Evolutionary conservation across 2,888 invertebrate genomes (phyloP).

Genomic region (Mactromeris polynyma): DNA sequence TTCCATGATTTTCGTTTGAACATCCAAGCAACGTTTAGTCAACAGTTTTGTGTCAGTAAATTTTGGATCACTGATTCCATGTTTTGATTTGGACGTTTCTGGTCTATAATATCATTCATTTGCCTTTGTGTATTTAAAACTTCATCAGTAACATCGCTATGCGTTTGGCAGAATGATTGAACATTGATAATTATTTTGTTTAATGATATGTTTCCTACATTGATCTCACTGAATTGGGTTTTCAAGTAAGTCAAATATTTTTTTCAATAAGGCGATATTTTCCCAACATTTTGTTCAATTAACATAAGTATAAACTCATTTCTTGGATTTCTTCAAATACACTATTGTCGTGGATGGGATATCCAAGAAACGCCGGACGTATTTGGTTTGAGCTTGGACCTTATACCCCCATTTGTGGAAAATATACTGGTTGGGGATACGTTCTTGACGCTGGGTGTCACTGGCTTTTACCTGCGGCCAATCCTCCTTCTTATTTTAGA

Average conservation of each 20-base stretch:
- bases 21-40: not conserved
- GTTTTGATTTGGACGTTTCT: not conserved
- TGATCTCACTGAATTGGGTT: not conserved
- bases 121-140: not conserved
- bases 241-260: not conserved
- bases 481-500: no score
- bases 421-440: no score
- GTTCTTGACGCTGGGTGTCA: no score
- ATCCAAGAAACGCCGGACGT: no score
- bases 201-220: not conserved
- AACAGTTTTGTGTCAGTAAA: not conserved
- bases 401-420: no score
- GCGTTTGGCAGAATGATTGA: not conserved
- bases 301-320: not conserved
- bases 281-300: not conserved
- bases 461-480: no score
- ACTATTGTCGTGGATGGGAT: no score
- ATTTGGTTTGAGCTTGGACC: no score
- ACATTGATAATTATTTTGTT: not conserved
- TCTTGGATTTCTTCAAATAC: not conserved
- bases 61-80: not conserved
- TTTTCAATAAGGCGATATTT: not conserved
- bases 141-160: not conserved
- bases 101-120: not conserved
- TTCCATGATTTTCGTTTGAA: not conserved